Evolutionary conservation across 2,797 vertebrate genomes (phyloP).

Genomic region (Scleropages formosus): DNA sequence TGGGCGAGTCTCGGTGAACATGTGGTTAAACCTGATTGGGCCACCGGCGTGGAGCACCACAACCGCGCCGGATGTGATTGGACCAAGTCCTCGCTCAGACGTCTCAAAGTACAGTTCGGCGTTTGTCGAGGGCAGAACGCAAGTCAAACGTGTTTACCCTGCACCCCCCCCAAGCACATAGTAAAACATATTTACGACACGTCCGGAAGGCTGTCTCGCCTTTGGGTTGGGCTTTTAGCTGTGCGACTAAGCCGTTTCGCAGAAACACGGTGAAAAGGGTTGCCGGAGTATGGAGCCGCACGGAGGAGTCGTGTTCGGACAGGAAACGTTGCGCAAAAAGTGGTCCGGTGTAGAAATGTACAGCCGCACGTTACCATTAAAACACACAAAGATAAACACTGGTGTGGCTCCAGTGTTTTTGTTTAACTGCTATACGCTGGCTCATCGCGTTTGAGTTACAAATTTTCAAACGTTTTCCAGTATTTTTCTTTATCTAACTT

Average conservation of each 20-base stretch:
- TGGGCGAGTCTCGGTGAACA: no score
- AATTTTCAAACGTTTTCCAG: no score
- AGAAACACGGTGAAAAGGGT: not conserved
- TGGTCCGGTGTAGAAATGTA: no score
- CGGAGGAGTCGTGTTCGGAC: not conserved
- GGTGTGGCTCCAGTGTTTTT: no score
- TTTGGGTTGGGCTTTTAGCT: not conserved
- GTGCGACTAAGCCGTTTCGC: not conserved
- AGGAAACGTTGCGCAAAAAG: conserved; percentile 11
- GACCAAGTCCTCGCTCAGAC: no score
- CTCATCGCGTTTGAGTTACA: no score
- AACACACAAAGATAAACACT: no score
- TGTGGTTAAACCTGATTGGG: no score
- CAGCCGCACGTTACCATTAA: conserved; percentile 4
- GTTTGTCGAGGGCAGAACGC: not conserved
- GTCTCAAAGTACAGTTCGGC: not conserved
- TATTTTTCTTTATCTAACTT: no score
- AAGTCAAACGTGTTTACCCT: conserved; percentile 7
- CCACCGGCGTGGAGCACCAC: no score
- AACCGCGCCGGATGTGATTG: no score
- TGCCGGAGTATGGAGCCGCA: not conserved
- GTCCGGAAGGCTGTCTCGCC: not conserved
- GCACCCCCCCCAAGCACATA: not conserved
- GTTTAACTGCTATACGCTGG: no score
- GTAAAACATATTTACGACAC: not conserved